Conservation (phyloP, 2,888 invertebrate species). For the Melangyna quadrimaculata region DNA sequence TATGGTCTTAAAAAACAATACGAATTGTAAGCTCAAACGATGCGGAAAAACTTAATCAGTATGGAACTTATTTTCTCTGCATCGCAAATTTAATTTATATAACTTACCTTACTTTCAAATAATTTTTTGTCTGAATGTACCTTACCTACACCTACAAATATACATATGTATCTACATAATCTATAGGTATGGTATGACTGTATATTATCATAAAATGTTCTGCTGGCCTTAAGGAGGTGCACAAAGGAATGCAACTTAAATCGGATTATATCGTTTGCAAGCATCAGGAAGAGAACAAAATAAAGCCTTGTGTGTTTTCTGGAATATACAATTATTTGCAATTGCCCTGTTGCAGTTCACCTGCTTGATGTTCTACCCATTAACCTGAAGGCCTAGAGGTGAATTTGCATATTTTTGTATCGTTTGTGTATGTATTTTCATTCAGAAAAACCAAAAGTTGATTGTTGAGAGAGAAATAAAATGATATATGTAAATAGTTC, state of each 20-base stretch:
- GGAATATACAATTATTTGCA: not conserved
- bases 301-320: not conserved
- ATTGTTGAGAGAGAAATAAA: not conserved
- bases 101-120: too few relatives aligned
- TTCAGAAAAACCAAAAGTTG: constrained; percentile 53
- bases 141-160: too few relatives aligned
- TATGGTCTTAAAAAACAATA: too few relatives aligned
- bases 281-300: not conserved
- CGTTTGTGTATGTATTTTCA: constrained; percentile 27
- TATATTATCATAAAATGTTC: too few relatives aligned
- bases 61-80: too few relatives aligned
- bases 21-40: too few relatives aligned
- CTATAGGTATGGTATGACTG: too few relatives aligned
- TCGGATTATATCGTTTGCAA: constrained; percentile 20
- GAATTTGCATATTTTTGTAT: constrained; percentile 22
- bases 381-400: constrained; percentile 58
- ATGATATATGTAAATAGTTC: not conserved
- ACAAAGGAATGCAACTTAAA: constrained; percentile 18
- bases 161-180: too few relatives aligned
- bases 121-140: too few relatives aligned
- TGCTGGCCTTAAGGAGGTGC: not conserved
- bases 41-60: too few relatives aligned
- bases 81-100: too few relatives aligned
- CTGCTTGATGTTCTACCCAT: constrained; percentile 34
- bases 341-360: constrained; percentile 11